A percentile compares a stretch with the other conserved stretches of the same genome.
phyloP scores from a whole-genome alignment of 1,140 invertebrate genomes.

The Dolichoris vasculosae region DNA sequence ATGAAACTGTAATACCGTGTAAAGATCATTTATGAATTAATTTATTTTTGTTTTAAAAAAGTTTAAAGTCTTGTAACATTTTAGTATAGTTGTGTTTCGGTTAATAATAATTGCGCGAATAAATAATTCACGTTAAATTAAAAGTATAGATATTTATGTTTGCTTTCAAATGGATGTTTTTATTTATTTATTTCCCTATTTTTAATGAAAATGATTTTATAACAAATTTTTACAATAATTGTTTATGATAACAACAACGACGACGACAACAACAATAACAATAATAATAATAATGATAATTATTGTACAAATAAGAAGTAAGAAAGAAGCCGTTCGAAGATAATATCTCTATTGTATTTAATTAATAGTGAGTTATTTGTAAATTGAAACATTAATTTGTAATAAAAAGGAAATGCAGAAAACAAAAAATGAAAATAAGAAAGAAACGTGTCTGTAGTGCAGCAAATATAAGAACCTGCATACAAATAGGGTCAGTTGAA shows the following conservation, averaged over 20 bases:
- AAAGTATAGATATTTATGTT: not conserved
- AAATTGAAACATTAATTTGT: not conserved
- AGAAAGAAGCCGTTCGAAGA: not conserved
- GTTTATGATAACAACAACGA: not conserved
- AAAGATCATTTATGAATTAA: not conserved
- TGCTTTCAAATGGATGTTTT: not conserved
- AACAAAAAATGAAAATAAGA: not conserved
- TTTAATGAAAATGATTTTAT: not conserved
- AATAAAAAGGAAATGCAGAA: not conserved
- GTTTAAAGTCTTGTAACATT: no score
- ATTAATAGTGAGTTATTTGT: not conserved
- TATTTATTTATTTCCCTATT: not conserved
- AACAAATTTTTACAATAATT: not conserved
- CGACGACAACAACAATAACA: no score
- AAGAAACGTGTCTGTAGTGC: slow-evolving; percentile 37
- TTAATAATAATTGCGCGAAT: not conserved
- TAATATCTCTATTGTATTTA: not conserved
- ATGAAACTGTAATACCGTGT: not conserved
- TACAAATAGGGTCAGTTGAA: slow-evolving; percentile 44
- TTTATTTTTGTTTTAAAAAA: not conserved
- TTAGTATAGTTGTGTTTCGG: no score
- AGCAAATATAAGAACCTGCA: slow-evolving; percentile 5
- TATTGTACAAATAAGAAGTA: not conserved
- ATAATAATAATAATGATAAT: no score
- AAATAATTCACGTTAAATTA: not conserved